A percentile compares a stretch with the other conserved stretches of the same genome.
Conservation (phyloP, 2,113 vertebrate genomes). For the Chloebia gouldiae region DNA sequence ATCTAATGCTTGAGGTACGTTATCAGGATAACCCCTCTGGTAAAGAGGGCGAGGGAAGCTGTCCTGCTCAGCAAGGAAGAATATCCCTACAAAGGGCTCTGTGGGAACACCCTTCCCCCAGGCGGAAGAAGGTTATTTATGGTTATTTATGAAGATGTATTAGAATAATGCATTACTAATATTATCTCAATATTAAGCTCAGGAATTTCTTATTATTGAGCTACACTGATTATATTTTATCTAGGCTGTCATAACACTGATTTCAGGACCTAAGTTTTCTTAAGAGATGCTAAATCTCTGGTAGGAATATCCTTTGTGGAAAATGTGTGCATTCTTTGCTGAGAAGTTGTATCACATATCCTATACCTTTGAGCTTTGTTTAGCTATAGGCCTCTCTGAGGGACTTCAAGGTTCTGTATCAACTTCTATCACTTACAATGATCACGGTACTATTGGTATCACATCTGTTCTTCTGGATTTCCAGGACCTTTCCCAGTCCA, state of each 20-base stretch:
- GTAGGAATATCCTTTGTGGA: not conserved
- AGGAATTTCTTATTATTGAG: not conserved
- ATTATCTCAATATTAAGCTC: not conserved
- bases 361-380: not conserved
- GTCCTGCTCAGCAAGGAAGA: not conserved
- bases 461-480: conserved; percentile 88
- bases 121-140: not conserved
- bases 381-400: not conserved
- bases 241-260: not conserved
- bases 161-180: not conserved
- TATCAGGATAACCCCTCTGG: not conserved
- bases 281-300: not conserved
- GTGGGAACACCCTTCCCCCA: too few relatives aligned
- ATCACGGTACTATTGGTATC: conserved; percentile 60
- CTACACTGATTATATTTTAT: not conserved
- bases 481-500: conserved; percentile 82
- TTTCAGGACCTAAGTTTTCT: not conserved
- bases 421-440: conserved; percentile 58
- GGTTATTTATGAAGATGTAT: not conserved
- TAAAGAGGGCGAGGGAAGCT: not conserved
- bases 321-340: not conserved
- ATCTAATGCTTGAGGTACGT: not conserved
- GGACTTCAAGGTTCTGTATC: not conserved
- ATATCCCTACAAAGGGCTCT: accelerated
- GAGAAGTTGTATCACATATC: not conserved